These are phyloP conservation scores for Toxotes jaculatrix DNA, from an alignment of 2,113 vertebrate genomes.

Conservation along the genomic window DNA sequence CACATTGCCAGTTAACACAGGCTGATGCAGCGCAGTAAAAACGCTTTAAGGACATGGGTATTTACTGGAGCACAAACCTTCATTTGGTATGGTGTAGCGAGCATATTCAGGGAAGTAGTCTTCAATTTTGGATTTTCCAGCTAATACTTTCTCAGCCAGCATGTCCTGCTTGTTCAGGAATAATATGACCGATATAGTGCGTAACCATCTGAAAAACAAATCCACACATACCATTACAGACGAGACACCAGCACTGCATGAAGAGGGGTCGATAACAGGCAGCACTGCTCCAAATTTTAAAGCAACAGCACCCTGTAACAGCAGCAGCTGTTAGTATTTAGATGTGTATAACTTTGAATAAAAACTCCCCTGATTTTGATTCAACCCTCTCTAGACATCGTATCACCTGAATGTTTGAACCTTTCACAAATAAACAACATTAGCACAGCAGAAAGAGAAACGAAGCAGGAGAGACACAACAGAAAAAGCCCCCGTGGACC, in stretches of 20 bases:
- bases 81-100: constrained; percentile 97
- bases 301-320: too few species aligned
- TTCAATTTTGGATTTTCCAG: constrained; percentile 99
- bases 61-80: constrained; percentile 84
- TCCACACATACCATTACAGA: constrained; percentile 2
- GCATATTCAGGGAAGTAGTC: constrained; percentile 98
- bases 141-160: constrained; percentile 99
- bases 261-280: not conserved
- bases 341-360: too few species aligned
- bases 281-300: not conserved
- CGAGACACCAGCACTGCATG: not conserved
- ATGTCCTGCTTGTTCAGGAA: constrained; percentile 99
- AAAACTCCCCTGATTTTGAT: not conserved
- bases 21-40: rapidly evolving
- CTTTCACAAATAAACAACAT: too few species aligned
- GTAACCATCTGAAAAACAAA: constrained; percentile 91
- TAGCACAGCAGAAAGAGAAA: not conserved
- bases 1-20: constrained; percentile 3
- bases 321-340: too few species aligned
- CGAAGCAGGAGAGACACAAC: too few species aligned
- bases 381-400: not conserved
- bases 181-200: constrained; percentile 98
- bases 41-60: too few species aligned
- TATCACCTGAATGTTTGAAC: too few species aligned
- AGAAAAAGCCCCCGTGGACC: not conserved